A percentile compares a stretch with the other conserved stretches of the same genome.
phyloP scores from a whole-genome alignment of 2,113 vertebrate genomes.

The Oceanodroma tethys region DNA sequence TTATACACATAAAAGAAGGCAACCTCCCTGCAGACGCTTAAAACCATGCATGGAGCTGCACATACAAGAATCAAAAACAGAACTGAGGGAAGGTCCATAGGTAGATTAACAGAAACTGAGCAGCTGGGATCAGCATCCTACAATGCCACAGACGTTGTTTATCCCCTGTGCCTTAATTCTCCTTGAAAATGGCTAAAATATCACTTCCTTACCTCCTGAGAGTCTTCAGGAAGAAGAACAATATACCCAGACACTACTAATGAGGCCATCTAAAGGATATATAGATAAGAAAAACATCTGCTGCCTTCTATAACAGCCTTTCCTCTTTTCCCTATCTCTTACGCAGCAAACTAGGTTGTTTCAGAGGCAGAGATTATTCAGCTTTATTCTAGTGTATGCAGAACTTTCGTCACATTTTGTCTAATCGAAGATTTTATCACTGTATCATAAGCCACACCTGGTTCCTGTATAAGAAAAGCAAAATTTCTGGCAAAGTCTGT shows the following conservation, averaged over 20 bases:
- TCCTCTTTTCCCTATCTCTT: conserved; percentile 16
- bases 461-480: conserved; percentile 35
- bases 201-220: background rate
- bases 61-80: background rate
- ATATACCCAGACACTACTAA: background rate
- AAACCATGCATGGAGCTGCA: background rate
- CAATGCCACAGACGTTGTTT: background rate
- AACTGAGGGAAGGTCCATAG: background rate
- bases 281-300: conserved; percentile 44
- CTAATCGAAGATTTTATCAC: conserved; percentile 43
- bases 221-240: conserved; percentile 12
- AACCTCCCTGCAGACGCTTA: background rate
- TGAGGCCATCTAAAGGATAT: background rate
- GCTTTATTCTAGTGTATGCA: background rate
- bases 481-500: background rate
- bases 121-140: background rate
- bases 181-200: background rate
- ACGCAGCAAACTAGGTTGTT: background rate
- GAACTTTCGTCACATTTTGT: conserved; percentile 1
- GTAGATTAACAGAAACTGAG: background rate
- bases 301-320: background rate
- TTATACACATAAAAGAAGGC: background rate
- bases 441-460: conserved; percentile 30
- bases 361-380: background rate
- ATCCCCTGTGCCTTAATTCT: background rate